Evolutionary conservation across 2,113 vertebrate species (phyloP).

Genomic region (Seriola aureovittata): DNA sequence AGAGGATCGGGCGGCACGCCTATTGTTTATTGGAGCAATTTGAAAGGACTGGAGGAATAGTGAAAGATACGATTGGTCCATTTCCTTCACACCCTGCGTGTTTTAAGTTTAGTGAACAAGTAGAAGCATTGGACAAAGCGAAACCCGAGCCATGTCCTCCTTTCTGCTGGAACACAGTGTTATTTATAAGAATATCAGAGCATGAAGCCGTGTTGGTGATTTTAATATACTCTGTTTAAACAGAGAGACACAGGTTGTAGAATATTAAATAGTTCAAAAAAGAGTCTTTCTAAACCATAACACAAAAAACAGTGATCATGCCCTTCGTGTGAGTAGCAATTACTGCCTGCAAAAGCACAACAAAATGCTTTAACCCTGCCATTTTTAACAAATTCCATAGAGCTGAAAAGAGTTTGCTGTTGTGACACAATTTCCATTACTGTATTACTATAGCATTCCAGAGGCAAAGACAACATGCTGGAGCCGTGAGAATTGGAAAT

Average conservation of each 20-base stretch:
- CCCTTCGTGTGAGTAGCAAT: slow-evolving; percentile 7
- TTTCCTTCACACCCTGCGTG: slow-evolving; percentile 38
- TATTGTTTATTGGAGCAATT: slow-evolving; percentile 71
- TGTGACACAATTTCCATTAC: slow-evolving; percentile 43
- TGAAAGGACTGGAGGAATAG: slow-evolving; percentile 63
- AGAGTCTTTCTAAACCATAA: not conserved
- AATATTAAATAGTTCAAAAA: not conserved
- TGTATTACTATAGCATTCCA: slow-evolving; percentile 55
- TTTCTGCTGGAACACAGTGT: slow-evolving; percentile 36
- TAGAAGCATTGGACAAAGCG: slow-evolving; percentile 20
- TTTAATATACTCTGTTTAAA: slow-evolving; percentile 17
- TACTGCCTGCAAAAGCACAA: slow-evolving; percentile 6
- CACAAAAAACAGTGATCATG: not conserved
- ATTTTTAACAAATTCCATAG: slow-evolving; percentile 10
- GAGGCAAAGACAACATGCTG: slow-evolving; percentile 44
- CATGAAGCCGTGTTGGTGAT: not conserved
- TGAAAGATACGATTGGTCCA: slow-evolving; percentile 46
- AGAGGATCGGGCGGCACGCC: slow-evolving; percentile 42
- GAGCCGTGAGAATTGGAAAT: slow-evolving; percentile 70
- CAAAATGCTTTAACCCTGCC: slow-evolving; percentile 1
- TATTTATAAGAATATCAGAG: not conserved
- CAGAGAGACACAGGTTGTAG: not conserved
- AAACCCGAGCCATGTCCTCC: slow-evolving; percentile 12
- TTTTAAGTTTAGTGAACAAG: slow-evolving; percentile 22
- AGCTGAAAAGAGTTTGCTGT: not conserved